phyloP scores from a whole-genome alignment of 2,888 invertebrate genomes.

The Zootermopsis nevadensis region DNA sequence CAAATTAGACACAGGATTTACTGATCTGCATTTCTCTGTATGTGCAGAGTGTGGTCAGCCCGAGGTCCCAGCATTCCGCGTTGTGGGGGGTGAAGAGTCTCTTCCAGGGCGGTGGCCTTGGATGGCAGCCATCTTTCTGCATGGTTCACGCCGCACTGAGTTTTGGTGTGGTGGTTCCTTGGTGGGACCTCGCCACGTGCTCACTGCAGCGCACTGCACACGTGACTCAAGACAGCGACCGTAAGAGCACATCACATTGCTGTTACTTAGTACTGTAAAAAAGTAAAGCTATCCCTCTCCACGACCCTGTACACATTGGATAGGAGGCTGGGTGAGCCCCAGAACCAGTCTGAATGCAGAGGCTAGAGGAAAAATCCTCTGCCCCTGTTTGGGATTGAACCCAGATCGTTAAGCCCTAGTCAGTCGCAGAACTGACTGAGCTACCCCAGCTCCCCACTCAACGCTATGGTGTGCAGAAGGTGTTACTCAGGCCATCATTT shows the following conservation, averaged over 20 bases:
- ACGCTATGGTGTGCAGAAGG: no score
- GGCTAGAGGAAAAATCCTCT: no score
- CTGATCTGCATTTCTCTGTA: conserved; percentile 60
- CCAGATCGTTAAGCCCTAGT: no score
- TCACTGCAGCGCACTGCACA: conserved; percentile 95
- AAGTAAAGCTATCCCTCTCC: no score
- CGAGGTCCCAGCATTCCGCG: conserved; percentile 85
- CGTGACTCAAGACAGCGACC: conserved; percentile 88
- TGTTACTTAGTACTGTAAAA: no score
- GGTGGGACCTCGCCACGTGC: conserved; percentile 80
- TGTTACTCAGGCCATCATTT: no score
- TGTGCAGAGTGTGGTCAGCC: conserved; percentile 82
- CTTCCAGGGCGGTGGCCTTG: conserved; percentile 93
- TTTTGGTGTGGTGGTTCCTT: conserved; percentile 96
- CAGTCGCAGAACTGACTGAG: no score
- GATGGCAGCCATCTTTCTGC: conserved; percentile 95
- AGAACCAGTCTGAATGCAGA: no score
- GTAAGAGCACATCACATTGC: conserved; percentile 70
- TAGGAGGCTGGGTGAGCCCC: no score
- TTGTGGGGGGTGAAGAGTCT: conserved; percentile 90
- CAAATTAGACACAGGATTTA: background rate
- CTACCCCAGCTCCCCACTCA: no score
- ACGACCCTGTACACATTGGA: no score
- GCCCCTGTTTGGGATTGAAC: no score
- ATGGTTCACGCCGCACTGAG: conserved; percentile 84